phyloP scores from a whole-genome alignment of 2,888 invertebrate genomes.

The Tetragonisca angustula region DNA sequence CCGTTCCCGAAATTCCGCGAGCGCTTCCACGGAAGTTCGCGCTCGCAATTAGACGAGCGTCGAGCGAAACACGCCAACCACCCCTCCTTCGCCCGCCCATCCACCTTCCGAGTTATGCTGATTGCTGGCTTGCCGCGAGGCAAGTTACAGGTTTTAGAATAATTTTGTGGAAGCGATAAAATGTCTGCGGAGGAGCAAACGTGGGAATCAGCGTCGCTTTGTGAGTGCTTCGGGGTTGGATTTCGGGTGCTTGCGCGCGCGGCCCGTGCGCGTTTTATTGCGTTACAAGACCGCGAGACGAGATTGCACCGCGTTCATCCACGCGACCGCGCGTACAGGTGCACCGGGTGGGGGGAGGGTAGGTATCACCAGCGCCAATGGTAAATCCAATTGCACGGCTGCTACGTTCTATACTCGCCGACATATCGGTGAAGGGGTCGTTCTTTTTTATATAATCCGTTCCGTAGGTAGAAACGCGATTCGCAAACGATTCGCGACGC shows the following conservation, averaged over 20 bases:
- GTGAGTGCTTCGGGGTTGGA: conserved; percentile 22
- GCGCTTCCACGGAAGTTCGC: conserved; percentile 42
- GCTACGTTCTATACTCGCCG: background rate
- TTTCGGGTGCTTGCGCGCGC: background rate
- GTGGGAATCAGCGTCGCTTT: conserved; percentile 42
- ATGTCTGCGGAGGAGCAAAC: conserved; percentile 27
- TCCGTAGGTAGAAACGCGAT: background rate
- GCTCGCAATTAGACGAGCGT: conserved; percentile 47
- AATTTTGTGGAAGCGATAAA: conserved; percentile 50
- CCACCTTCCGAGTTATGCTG: conserved; percentile 37
- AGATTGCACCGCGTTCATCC: conserved; percentile 19
- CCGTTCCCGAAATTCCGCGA: conserved; percentile 50
- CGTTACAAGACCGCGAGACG: conserved; percentile 17
- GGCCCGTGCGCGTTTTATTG: conserved; percentile 32
- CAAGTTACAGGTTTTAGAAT: conserved; percentile 51
- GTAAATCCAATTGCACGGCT: conserved; percentile 20
- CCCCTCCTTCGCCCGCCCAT: background rate
- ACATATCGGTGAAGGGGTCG: background rate
- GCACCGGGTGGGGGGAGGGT: background rate
- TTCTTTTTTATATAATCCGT: conserved; percentile 19
- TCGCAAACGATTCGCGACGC: background rate
- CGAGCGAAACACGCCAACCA: background rate
- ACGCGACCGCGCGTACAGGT: background rate
- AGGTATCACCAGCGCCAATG: conserved; percentile 16
- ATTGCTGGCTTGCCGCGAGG: conserved; percentile 42